Evolutionary conservation across 2,113 vertebrate species (phyloP).

Genomic region (Psephotus haematonotus): DNA sequence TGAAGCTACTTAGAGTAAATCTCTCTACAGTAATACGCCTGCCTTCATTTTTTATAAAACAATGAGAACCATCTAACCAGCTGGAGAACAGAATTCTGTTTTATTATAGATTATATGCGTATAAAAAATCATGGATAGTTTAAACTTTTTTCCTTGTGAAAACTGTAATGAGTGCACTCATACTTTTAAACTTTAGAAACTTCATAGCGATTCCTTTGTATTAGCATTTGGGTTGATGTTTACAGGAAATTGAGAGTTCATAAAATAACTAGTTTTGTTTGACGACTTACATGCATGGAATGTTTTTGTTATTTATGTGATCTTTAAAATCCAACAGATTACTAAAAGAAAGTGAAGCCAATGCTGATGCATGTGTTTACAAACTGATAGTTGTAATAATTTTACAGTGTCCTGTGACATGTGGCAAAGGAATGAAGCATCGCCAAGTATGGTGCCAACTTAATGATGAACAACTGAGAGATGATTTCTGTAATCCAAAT

Average conservation of each 20-base stretch:
- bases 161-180: neutral
- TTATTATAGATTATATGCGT: neutral
- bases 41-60: neutral
- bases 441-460: constrained; percentile 86
- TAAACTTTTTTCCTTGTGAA: neutral
- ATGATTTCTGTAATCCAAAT: constrained; percentile 82
- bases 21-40: neutral
- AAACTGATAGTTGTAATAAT: neutral
- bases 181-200: neutral
- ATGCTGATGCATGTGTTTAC: neutral
- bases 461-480: constrained; percentile 80
- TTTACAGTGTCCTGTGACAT: constrained; percentile 87
- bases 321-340: neutral
- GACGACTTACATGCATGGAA: neutral
- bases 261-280: neutral
- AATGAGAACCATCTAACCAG: neutral
- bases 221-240: neutral
- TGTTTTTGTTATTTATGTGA: neutral
- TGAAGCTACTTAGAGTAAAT: neutral
- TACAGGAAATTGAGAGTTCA: neutral
- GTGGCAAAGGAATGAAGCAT: constrained; percentile 87
- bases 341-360: neutral
- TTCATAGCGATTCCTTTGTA: neutral
- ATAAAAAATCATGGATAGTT: neutral
- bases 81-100: neutral